Base-by-base conservation (phyloP, 2,797 vertebrate genomes). In the Acestrorhynchus altus region DNA sequence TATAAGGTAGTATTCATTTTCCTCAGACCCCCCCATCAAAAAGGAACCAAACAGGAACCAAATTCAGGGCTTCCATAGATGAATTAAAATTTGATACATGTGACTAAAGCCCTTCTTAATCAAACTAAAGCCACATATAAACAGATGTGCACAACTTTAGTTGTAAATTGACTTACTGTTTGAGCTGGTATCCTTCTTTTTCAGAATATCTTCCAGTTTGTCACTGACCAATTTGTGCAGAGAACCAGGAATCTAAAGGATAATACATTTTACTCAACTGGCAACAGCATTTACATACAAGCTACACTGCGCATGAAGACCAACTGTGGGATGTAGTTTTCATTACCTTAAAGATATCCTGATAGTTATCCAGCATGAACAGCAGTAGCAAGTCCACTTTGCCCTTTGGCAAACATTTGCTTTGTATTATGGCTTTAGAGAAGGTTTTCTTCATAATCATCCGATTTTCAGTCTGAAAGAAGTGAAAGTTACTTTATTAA, bases 151-250 rank as follows among this genome's bases (percentile, higher is more conserved):
- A 16, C 2, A 35, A 56, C 8, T 31, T 39, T 11, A 2, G 20
- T 16, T 64, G 2, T 13, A 22, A 12, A 40, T 2, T n/a, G 24
- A 57, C 71, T 39, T 80, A 83, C 82, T 61, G 11, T 49, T 35
- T 9, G 47, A 47, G 15, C 46, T 52, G 11, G 74, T 24, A 40
- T 85, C 78, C 77, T 64, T 56, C 35, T 1, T 59, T 77, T 72
- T 85, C 46, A 56, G 18, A 42, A 84, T 72, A 11, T 77, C 64
- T 22, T 85, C 81, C 83, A 83, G 68, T 72, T 81, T 82, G 49
- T 96, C 90, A 83, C 96, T 99, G 85, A 99, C 96, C 87, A 93
- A 91, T 90, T 96, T 98, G 91, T 98, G 96, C 82, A 99, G 86
- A 0, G 92, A 90, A n/a, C 92, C 96, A 42, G 97, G 96, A 84